Conservation (phyloP, 2,888 invertebrate genomes). For the Parelbella ahira region DNA sequence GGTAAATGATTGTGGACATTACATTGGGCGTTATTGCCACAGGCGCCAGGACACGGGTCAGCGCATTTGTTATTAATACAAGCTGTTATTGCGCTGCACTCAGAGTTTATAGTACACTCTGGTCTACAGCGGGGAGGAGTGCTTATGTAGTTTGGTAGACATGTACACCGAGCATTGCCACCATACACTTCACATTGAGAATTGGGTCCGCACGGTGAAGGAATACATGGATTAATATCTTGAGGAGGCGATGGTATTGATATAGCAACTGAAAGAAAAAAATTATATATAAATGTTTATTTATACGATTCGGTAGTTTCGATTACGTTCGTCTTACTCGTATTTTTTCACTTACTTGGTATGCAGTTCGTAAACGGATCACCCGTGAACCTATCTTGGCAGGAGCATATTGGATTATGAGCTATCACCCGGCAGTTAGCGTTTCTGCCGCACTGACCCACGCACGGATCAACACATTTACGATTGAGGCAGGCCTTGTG, state of each 20-base stretch:
- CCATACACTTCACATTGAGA: conserved; percentile 85
- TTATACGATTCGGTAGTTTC: too few relatives aligned
- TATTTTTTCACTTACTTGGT: conserved; percentile 62
- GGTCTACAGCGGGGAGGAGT: conserved; percentile 89
- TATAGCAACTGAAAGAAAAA: conserved; percentile 44
- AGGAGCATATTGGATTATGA: conserved; percentile 91
- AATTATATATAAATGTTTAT: neutral
- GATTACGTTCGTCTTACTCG: too few relatives aligned
- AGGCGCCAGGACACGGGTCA: conserved; percentile 89
- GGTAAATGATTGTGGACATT: conserved; percentile 86
- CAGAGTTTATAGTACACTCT: conserved; percentile 86
- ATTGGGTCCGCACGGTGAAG: conserved; percentile 90
- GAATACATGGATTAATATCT: conserved; percentile 82
- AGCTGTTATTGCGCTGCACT: conserved; percentile 84
- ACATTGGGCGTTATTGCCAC: conserved; percentile 87
- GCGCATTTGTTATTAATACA: conserved; percentile 86
- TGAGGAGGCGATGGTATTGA: conserved; percentile 44
- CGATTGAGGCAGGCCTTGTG: conserved; percentile 88
- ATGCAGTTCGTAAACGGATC: conserved; percentile 85
- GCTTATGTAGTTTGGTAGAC: conserved; percentile 85
- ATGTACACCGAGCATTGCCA: conserved; percentile 85
- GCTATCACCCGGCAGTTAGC: conserved; percentile 90
- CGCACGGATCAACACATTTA: conserved; percentile 89
- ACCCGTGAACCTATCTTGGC: conserved; percentile 86
- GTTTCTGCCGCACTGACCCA: conserved; percentile 88